These are phyloP conservation scores for Apis mellifera DNA, from an alignment of 1,140 invertebrate species.

Conservation along the genomic window DNA sequence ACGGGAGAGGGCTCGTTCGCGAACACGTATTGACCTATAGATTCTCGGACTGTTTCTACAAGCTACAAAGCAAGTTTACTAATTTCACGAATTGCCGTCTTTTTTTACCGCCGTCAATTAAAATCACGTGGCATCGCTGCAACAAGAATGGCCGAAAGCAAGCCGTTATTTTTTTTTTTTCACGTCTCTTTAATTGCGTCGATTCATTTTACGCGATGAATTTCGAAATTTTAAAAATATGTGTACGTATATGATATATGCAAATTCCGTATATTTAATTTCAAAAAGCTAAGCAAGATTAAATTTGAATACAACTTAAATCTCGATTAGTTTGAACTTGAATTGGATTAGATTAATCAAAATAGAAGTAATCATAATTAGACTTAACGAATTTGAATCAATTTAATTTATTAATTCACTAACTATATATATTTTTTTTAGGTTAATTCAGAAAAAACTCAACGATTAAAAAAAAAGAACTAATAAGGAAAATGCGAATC, in stretches of 20 bases:
- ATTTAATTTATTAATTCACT: too few species aligned
- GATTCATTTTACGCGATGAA: not conserved
- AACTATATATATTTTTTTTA: too few species aligned
- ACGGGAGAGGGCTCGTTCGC: slow-evolving; percentile 28
- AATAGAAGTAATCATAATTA: too few species aligned
- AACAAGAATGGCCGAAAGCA: slow-evolving; percentile 9
- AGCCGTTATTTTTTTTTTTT: too few species aligned
- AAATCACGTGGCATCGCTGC: slow-evolving; percentile 18
- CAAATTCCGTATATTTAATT: too few species aligned
- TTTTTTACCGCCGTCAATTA: slow-evolving; percentile 26
- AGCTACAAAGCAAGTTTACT: slow-evolving; percentile 49
- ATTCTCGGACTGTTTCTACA: slow-evolving; percentile 7
- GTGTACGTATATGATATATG: not conserved
- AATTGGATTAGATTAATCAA: too few species aligned
- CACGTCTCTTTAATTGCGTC: slow-evolving; percentile 14
- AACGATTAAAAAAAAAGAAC: too few species aligned
- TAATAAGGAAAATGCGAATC: too few species aligned
- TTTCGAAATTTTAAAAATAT: not conserved
- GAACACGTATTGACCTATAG: slow-evolving; percentile 56
- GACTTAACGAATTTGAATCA: not conserved
- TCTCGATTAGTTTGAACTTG: too few species aligned
- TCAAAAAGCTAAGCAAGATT: too few species aligned
- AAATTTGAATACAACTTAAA: too few species aligned
- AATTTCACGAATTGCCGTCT: slow-evolving; percentile 40
- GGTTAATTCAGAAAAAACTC: too few species aligned